Conservation (phyloP, 53 echinoderm and acorn worm genomes). For the Antedon mediterranea region DNA sequence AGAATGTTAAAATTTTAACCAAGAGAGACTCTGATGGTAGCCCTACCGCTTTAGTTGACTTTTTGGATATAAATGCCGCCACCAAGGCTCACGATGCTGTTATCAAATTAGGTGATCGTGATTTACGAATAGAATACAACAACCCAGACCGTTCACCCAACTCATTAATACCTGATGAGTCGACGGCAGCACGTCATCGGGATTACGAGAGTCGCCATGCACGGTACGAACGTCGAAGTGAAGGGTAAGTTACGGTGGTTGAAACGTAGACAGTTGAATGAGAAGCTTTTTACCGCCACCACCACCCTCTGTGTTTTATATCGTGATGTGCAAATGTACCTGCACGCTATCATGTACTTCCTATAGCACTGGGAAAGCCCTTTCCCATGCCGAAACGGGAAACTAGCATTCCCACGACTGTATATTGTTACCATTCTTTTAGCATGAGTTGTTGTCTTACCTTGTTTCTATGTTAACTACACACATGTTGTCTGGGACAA, state of each 20-base stretch:
- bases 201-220: conserved; percentile 74
- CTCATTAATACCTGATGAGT: conserved; percentile 55
- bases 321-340: neutral
- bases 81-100: conserved; percentile 96
- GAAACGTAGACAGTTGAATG: neutral
- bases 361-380: neutral
- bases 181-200: conserved; percentile 24
- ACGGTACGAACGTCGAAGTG: conserved; percentile 70
- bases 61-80: conserved; percentile 99
- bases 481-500: neutral
- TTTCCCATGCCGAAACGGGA: neutral
- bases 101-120: conserved; percentile 87
- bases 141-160: conserved; percentile 71
- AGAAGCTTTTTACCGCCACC: neutral
- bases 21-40: conserved; percentile 90
- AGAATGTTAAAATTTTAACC: conserved; percentile 88
- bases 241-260: conserved; percentile 55
- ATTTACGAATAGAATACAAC: conserved; percentile 93
- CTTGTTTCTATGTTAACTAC: neutral
- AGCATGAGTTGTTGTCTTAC: neutral
- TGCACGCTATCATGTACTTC: neutral
- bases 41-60: conserved; percentile 96
- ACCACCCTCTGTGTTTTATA: neutral
- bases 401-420: neutral
- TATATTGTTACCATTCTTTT: neutral